Conservation (phyloP, 2,888 invertebrate species). For the Agrypnus murinus region DNA sequence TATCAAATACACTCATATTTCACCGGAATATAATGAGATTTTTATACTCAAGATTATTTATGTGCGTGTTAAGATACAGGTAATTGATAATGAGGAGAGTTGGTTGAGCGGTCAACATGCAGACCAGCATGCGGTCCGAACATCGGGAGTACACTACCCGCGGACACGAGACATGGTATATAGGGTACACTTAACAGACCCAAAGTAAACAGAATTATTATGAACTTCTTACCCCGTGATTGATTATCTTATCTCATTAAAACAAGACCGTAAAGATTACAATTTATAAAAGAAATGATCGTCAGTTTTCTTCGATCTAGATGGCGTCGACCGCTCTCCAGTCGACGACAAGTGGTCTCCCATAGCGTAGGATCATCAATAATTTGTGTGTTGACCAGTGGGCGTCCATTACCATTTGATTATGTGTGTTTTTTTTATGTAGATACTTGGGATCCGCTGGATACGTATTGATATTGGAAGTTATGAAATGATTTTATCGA, state of each 20-base stretch:
- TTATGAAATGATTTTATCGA: slow-evolving; percentile 55
- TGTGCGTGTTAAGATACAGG: slow-evolving; percentile 66
- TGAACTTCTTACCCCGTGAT: slow-evolving; percentile 54
- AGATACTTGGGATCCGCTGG: slow-evolving; percentile 40
- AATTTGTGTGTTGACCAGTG: slow-evolving; percentile 59
- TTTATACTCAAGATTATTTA: slow-evolving; percentile 67
- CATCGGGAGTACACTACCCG: slow-evolving; percentile 46
- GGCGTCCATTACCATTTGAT: slow-evolving; percentile 60
- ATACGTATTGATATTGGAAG: slow-evolving; percentile 52
- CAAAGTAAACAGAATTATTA: slow-evolving; percentile 56
- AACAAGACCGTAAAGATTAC: slow-evolving; percentile 48
- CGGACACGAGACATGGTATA: slow-evolving; percentile 46
- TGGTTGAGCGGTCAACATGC: slow-evolving; percentile 55
- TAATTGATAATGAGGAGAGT: slow-evolving; percentile 66
- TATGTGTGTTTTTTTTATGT: slow-evolving; percentile 55
- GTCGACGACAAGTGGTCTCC: slow-evolving; percentile 59
- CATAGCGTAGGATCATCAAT: slow-evolving; percentile 59
- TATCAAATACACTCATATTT: slow-evolving; percentile 67
- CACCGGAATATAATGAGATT: slow-evolving; percentile 66
- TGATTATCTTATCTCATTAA: slow-evolving; percentile 56
- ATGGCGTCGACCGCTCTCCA: slow-evolving; percentile 46
- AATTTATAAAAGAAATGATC: slow-evolving; percentile 46
- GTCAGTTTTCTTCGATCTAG: slow-evolving; percentile 46
- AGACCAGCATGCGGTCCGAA: slow-evolving; percentile 55
- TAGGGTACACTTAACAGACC: slow-evolving; percentile 50